These are phyloP conservation scores for Bombus affinis DNA, from an alignment of 1,140 invertebrate species.

Conservation along the genomic window DNA sequence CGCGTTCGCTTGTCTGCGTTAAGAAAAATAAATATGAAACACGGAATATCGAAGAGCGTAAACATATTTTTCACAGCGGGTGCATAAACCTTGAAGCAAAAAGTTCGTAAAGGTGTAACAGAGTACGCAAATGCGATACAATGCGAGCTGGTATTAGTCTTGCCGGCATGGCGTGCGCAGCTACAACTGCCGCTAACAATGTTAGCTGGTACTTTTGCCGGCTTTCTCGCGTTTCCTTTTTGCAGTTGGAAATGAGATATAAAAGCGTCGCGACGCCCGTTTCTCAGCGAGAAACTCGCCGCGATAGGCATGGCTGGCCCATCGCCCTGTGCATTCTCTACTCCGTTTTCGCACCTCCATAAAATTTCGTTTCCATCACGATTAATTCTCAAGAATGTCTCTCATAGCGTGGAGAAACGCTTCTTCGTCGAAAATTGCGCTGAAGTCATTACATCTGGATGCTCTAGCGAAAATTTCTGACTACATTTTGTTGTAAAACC, in stretches of 20 bases:
- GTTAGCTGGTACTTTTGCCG: constrained; percentile 30
- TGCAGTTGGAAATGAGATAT: constrained; percentile 53
- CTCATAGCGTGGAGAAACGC: neutral
- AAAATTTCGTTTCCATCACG: constrained; percentile 29
- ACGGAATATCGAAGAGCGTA: neutral
- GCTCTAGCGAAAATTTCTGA: neutral
- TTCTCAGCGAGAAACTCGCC: neutral
- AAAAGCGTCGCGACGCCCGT: constrained; percentile 23
- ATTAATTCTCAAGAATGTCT: constrained; percentile 38
- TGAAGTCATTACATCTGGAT: neutral
- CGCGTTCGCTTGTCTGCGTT: neutral
- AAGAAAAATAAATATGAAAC: neutral
- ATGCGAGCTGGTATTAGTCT: constrained; percentile 53
- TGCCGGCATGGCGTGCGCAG: constrained; percentile 23
- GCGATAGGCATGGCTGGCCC: neutral
- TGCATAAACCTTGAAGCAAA: constrained; percentile 56
- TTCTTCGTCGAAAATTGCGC: neutral
- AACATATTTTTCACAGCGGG: neutral
- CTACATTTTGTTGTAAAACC: neutral
- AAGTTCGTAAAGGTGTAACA: constrained; percentile 53
- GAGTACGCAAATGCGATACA: constrained; percentile 61
- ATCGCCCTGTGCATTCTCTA: neutral
- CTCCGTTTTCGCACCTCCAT: constrained; percentile 12
- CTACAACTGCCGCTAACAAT: constrained; percentile 55
- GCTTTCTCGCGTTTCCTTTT: constrained; percentile 57